Base-by-base conservation (phyloP, 2,888 invertebrate genomes). In the Cryptophagus acutangulus region DNA sequence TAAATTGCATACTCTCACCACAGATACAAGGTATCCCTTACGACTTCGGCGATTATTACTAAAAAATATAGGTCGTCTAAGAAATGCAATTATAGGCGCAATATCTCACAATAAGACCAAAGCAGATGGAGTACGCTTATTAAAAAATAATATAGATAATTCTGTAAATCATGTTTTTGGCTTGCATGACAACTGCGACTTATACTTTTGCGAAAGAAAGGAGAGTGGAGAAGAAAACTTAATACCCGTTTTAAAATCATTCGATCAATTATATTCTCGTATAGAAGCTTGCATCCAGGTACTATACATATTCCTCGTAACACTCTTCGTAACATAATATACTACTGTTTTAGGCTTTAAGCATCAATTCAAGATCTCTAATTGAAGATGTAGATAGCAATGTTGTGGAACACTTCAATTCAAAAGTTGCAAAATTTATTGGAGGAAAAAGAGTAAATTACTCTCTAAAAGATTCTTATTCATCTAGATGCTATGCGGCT, bases 361-460 rank as follows among this genome's bases (percentile, higher is more conserved):
- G n/a, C n/a, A 20, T 6, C 20, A 17, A 40, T 34, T 16, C 33
- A 17, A 33, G 33, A 24, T 41, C 41, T 31, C 20, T 41, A 17
- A 37, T 45, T 29, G 30, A 41, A 26, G 38, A 45, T 35, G 34
- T 40, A 15, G 36, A 39, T 26, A 46, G 30, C 24, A 46, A 46
- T 34, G 16, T 33, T 10, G 36, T 35, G 20, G 43, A 46, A 36
- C 48, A 45, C 35, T 48, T 45, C 33, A 42, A 48, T 45, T 45
- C 43, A 13, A 40, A 42, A 28, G 36, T 47, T 20, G 34, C 43
- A 12, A 46, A 49, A 46, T 43, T 41, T 41, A 29, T 49, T 18
- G 49, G 44, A 4, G 49, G 41, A 12, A 49, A 49, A 40, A 16
- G 46, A 10, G 37, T 48, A 17, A 43, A 48, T 41, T 46, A 24